These are phyloP conservation scores for Cottoperca gobio DNA, from an alignment of 2,797 vertebrate species.

Conservation along the genomic window DNA sequence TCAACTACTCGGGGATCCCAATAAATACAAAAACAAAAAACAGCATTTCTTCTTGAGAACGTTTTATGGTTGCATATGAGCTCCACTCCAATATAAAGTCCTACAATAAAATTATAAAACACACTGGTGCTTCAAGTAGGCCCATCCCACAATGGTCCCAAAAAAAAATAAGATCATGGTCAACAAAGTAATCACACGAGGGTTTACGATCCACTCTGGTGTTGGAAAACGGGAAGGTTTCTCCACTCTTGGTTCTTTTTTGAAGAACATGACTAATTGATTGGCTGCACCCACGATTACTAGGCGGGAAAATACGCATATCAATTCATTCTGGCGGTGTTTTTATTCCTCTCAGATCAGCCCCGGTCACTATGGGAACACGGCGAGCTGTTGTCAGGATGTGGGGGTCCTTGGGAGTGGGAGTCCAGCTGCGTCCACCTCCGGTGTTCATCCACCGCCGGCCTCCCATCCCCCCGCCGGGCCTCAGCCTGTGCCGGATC, in stretches of 20 bases:
- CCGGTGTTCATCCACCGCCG: slow-evolving; percentile 77
- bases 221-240: background rate
- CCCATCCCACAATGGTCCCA: background rate
- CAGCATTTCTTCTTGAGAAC: background rate
- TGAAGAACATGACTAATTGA: slow-evolving; percentile 47
- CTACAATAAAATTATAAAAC: slow-evolving; percentile 1
- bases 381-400: slow-evolving; percentile 77
- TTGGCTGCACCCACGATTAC: slow-evolving; percentile 35
- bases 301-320: slow-evolving; percentile 40
- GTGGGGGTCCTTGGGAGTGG: slow-evolving; percentile 77
- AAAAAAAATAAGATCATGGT: background rate
- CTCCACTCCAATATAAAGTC: background rate
- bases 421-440: slow-evolving; percentile 84
- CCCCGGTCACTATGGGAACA: slow-evolving; percentile 79
- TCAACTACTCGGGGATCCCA: too few relatives aligned
- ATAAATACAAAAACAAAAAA: too few relatives aligned
- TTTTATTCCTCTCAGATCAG: slow-evolving; percentile 29
- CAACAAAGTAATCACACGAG: background rate
- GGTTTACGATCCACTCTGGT: background rate
- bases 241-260: slow-evolving; percentile 11
- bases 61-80: background rate
- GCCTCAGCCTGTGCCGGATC: slow-evolving; percentile 76
- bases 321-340: slow-evolving; percentile 48
- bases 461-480: slow-evolving; percentile 76
- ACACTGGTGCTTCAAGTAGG: background rate